Base-by-base conservation (phyloP, 2,113 vertebrate genomes). In the Hippopotamus amphibius region DNA sequence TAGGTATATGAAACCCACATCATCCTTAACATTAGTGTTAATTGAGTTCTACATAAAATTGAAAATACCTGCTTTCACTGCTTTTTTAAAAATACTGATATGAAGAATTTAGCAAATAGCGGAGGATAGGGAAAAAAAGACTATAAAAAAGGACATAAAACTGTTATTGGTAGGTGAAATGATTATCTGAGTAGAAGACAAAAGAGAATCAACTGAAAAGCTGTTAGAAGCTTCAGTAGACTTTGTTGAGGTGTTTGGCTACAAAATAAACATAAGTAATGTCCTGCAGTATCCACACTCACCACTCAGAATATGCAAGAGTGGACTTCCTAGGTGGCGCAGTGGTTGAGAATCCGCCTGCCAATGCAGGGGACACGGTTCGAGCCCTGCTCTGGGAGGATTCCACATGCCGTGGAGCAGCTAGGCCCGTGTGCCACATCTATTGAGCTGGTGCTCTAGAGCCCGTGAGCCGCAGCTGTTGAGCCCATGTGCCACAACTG, bases 241-340 rank as follows among this genome's bases (percentile, higher is more conserved):
- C 37, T 89, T 96, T 69, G 30, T 94, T 87, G 84, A 43, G 61
- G 48, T 90, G 21, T 7, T 61, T 96, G 30, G 37, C 53, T 86
- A 86, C 71, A 76, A 92, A 84, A 72, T 86, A 43, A 55, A 84
- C 86, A 65, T 82, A 53, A 55, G n/a, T 77, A 63, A 83, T 24
- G 17, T 63, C 14, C 19, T 48, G 69, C 17, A 17, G 17, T 76
- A 69, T 48, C 1, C 55, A 24, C 14, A 33, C 33, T 74, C n/a
- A 71, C 21, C 30, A 37, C 59, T 81, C 85, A 48, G 33, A 84
- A 83, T 71, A 15, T 89, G 41, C 12, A 92, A 69, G 48, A 33
- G 6, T 81, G 6, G 37, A 37, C 37, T 37, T 37, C 37, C 37
- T 37, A 37, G 37, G 37, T 37, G 37, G 37, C 37, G 37, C 37